Evolutionary conservation across 1,140 invertebrate genomes (phyloP), one percentile per base, ranked within the genome.

Genomic region (Sarcophaga bullata): DNA sequence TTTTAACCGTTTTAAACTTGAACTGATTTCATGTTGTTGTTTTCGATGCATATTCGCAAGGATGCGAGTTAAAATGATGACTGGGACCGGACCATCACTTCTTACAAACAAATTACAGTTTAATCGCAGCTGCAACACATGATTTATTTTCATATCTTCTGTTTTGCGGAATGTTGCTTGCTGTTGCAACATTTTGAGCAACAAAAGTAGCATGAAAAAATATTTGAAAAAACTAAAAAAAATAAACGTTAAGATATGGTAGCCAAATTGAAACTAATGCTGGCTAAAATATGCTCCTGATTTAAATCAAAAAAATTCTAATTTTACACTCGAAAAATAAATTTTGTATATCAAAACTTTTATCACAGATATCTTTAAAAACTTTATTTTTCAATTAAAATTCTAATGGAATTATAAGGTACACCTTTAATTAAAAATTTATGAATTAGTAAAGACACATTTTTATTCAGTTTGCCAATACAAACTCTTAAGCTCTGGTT

Each of bases 21-120:
- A 47, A 50, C 73, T 76, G 48, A 76, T 48, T 76, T 76, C 73
- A 50, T 48, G 73, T 76, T 76, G 73, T 76, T 48, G n/a, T 47
- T 49, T 46, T 76, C 15, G 11, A 8, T 49, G n/a, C n/a, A n/a
- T n/a, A n/a, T n/a, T n/a, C n/a, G n/a, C 1, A 37, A 1, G 1
- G 25, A 37, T 37, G 25, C 25, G 4, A 37, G 25, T 37, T 37
- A 37, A 37, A 37, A 37, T 37, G 25, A 37, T 37, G 25, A 37
- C 25, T 4, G 25, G 25, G 25, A 2, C 25, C 25, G 25, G 47
- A n/a, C 48, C 73, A 8, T 50, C 48, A 48, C 73, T 47, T 48
- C 73, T 76, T 48, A 48, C 48, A 17, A 50, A 50, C 48, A 47
- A 48, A 76, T 47, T 76, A 46, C 73, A 50, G 46, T 50, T 76